phyloP scores from a whole-genome alignment of 2,113 vertebrate species.

The Pluvialis apricaria region DNA sequence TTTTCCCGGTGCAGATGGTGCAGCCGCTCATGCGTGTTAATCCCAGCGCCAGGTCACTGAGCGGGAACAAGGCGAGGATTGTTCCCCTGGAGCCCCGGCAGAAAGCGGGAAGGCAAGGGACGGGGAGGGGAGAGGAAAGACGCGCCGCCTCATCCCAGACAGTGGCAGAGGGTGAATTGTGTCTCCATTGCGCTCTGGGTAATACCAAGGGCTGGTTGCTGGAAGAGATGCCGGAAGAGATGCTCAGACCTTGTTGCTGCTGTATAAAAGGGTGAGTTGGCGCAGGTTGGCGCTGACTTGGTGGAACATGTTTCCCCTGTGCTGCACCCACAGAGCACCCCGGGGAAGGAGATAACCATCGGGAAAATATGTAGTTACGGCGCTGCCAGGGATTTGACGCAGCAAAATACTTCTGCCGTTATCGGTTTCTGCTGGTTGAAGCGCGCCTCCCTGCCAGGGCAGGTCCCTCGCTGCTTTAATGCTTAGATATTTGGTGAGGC shows the following conservation, averaged over 20 bases:
- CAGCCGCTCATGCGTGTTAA: not conserved
- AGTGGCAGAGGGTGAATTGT: not conserved
- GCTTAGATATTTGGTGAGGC: accelerated
- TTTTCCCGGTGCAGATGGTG: not conserved
- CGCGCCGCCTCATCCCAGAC: not conserved
- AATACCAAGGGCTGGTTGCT: not conserved
- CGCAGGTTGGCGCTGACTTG: not conserved
- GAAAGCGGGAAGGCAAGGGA: not conserved
- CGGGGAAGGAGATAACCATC: constrained; percentile 20
- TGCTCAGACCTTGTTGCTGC: not conserved
- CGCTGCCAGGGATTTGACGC: not conserved
- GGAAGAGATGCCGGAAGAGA: not conserved
- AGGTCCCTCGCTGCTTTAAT: not conserved
- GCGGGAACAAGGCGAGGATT: constrained; percentile 48
- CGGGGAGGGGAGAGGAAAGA: not conserved
- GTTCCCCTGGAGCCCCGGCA: not conserved
- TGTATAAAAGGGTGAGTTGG: not conserved
- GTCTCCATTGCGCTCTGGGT: accelerated
- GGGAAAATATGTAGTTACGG: not conserved
- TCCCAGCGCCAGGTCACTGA: constrained; percentile 16
- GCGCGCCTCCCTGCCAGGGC: not conserved
- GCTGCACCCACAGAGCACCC: not conserved
- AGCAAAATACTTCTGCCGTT: not conserved
- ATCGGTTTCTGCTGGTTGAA: not conserved
- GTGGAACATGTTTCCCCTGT: not conserved